Base-by-base conservation (phyloP, 1,140 invertebrate genomes). In the Varroa destructor region DNA sequence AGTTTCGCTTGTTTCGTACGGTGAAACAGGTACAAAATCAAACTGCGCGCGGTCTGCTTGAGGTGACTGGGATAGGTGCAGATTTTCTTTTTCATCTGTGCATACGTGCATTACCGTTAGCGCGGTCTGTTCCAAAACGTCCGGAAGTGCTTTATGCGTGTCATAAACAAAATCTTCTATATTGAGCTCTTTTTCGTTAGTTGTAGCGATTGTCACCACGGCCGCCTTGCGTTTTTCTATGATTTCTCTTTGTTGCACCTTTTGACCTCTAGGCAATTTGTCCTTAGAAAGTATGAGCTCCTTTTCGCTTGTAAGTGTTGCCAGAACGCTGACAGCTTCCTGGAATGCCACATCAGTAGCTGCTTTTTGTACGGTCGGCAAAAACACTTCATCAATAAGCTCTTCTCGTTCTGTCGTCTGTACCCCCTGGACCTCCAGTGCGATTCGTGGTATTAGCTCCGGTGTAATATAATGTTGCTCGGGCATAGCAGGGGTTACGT, bases 81-180 rank as follows among this genome's bases (percentile, higher is more conserved):
- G 40, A n/a, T 40, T 67, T 46, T 67, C 61, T 37, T 40, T 67
- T 46, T 67, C 61, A 46, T 67, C 46, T 40, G 12, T 40, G 14
- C 0, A 14, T 37, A 46, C 46, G 40, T 67, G 61, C 61, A 67
- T 14, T 43, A 67, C 61, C 8, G 61, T 25, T 46, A 67, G 3
- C 37, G 61, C 61, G 5, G 14, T 43, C 36, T 67, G 61, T 8
- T 67, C 61, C 10, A 67, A 37, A 40, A 67, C 40, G 3, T 67
- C 61, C 8, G 61, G 14, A 14, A 46, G 40, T 46, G 61, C 61
- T 67, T 67, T 67, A 14, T 67, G 36, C 14, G 61, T 67, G 40
- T 67, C 61, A 46, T 67, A 67, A 40, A 67, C 37, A 37, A 67
- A 67, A 37, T 67, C 61, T 67, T 40, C 61, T 1, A 67, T 67